Percentiles rank a stretch among this genome's conserved stretches.
Evolutionary conservation across 2,888 invertebrate species (phyloP).

Genomic region (Camponotus fellah): DNA sequence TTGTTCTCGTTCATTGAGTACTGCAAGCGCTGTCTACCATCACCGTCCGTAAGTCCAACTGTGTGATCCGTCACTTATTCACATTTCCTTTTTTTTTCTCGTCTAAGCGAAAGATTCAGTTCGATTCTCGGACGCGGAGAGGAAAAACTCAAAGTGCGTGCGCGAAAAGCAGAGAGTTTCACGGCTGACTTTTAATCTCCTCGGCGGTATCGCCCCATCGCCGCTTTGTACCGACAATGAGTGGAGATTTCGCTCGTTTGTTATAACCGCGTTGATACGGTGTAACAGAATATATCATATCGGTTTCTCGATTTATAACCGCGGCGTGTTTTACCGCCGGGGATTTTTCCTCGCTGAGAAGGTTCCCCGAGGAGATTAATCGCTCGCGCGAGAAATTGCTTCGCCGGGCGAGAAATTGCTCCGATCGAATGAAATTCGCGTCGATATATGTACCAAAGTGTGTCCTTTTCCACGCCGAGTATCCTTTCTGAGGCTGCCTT

Average conservation of each 20-base stretch:
- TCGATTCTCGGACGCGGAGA: background rate
- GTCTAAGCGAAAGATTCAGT: background rate
- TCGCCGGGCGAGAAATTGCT: slow-evolving; percentile 40
- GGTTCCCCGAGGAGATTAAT: slow-evolving; percentile 49
- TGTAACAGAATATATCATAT: slow-evolving; percentile 50
- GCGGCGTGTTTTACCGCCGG: slow-evolving; percentile 32
- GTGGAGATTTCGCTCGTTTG: slow-evolving; percentile 31
- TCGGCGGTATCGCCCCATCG: background rate
- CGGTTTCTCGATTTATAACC: slow-evolving; percentile 29
- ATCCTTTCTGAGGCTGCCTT: slow-evolving; percentile 12
- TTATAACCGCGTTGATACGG: slow-evolving; percentile 29
- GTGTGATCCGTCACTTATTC: slow-evolving; percentile 8
- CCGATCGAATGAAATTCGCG: slow-evolving; percentile 40
- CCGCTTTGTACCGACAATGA: background rate
- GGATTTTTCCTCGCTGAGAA: slow-evolving; percentile 7
- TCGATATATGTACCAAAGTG: background rate
- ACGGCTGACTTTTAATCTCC: slow-evolving; percentile 2
- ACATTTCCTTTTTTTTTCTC: background rate
- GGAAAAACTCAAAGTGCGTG: background rate
- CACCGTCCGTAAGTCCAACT: slow-evolving; percentile 39
- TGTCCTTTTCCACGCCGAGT: background rate
- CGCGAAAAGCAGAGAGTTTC: background rate
- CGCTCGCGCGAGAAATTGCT: slow-evolving; percentile 45
- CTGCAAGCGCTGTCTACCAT: slow-evolving; percentile 35
- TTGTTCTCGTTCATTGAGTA: slow-evolving; percentile 44